Base-by-base conservation (phyloP, 2,888 invertebrate genomes). In the Rhamphomyia laevipes region DNA sequence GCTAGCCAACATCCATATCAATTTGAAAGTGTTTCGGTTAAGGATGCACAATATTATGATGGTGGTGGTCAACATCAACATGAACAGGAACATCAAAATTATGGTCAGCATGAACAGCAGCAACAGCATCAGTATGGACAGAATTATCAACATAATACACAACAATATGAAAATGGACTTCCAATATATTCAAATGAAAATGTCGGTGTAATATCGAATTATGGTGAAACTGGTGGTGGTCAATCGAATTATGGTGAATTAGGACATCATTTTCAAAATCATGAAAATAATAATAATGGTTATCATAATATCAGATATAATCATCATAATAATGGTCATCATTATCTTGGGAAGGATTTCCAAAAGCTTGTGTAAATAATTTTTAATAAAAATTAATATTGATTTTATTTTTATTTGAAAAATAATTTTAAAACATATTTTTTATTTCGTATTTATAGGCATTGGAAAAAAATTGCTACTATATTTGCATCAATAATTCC, bases 401-500 rank as follows among this genome's bases (percentile, higher is more conserved):
- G 4, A 15, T 37, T 37, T n/a, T 9, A 35, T 6, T 38, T 38
- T 38, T 38, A 10, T 38, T 38, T 17, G 2, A 17, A 40, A 17
- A 7, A 11, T 40, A 5, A 1, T 40, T 17, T 17, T 11, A 16
- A 17, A 38, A 38, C 10, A 9, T 4, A 38, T 17, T 38, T 4
- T 33, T 33, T 3, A 38, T 11, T 16, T 17, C 27, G 13, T 7
- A 42, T 13, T 43, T 31, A 9, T 31, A 51, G 51, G n/a, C 43
- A 48, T 13, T 54, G 52, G 52, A 50, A 52, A 21, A 51, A 51
- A 38, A 49, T 54, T 27, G 43, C 52, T n/a, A 43, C 46, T 31
- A 45, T 52, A 12, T 44, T 54, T 30, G 41, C 46, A 15, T 49
- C 52, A 21, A 49, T 52, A n/a, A 50, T 54, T 11, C 54, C 54